Base-by-base conservation (phyloP, 2,113 vertebrate species). In the Pachycephala philippinensis region DNA sequence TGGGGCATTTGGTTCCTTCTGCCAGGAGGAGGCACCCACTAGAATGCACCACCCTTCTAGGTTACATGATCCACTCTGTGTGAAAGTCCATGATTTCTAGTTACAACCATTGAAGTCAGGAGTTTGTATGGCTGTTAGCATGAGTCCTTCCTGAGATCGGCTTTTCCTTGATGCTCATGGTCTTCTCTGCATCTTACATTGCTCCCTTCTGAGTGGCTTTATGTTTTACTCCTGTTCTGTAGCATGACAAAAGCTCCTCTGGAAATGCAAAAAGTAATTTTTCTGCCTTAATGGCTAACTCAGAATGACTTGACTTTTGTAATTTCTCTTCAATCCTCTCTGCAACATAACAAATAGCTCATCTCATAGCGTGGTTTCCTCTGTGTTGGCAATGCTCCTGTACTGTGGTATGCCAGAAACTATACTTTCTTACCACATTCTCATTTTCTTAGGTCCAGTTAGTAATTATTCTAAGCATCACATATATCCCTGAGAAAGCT, bases 221-320 rank as follows among this genome's bases (percentile, higher is more conserved):
- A 35, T 77, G 31, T 56, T 92, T 74, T 63, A 54, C 13, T 63
- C 30, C 42, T 66, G 7, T 20, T 63, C 35, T 74, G 27, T 47
- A 84, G 40, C n/a, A 40, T 21, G 44, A 56, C 1, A 7, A 68
- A 89, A 87, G 30, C 44, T 70, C 27, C 69, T 30, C 35, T 68
- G n/a, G 35, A 94, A 92, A 90, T 23, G 33, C 47, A 80, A 59
- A 91, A 91, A 39, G n/a, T 9, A 47, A 12, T 70, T 90, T 89
- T 83, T 90, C 37, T 93, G 42, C 65, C 44, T 79, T 91, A 78
- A 78, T 49, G 74, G 14, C 84, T 75, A 71, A 23, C 57, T 89
- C 65, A 33, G 49, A 44, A 75, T 60, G 15, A 75, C 28, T 75
- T 81, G 40, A 27, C 35, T 84, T 77, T 76, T 61, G 42, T 59